Base-by-base conservation (phyloP, 2,888 invertebrate genomes). In the Nasonovia ribisnigri region DNA sequence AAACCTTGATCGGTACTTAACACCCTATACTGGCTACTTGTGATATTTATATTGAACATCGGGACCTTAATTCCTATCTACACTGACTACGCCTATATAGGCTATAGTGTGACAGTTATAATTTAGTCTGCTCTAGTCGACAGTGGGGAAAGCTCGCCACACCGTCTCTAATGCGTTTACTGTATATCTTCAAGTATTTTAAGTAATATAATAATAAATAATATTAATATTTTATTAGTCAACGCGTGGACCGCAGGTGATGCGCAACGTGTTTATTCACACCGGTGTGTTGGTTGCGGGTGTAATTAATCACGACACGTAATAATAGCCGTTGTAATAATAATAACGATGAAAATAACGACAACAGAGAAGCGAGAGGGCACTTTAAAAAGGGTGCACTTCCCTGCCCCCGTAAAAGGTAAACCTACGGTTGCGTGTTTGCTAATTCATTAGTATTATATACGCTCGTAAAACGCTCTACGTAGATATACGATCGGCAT, bases 371-470 rank as follows among this genome's bases (percentile, higher is more conserved):
- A 48, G 54, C 67, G 60, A 92, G 67, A 29, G 93, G 90, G 86
- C 93, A 93, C 93, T 93, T 93, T 88, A 93, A 93, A 93, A 88
- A n/a, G 67, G 87, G 24, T 26, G 29, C n/a, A 29, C 42, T 29
- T 90, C 29, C 90, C 24, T 46, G 36, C 24, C 2, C 24, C 11
- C 48, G n/a, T 46, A 90, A 46, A 67, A 43, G 46, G 60, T 54
- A 26, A 24, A 29, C 43, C 54, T 26, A 60, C 36, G 89, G 67
- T 93, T 51, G 93, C 93, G 90, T 93, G 93, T 93, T 93, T 93
- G 93, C 93, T 93, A 93, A 93, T 93, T 93, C 93, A 90, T 93
- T 93, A 93, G 57, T 29, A 77, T 36, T 77, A 77, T 77, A 77
- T 77, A 24, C 11, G 42, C 90, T 84, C 48, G 60, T 89, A 88